Conservation (phyloP, 2,888 invertebrate genomes). For the Epinotia ramella region DNA sequence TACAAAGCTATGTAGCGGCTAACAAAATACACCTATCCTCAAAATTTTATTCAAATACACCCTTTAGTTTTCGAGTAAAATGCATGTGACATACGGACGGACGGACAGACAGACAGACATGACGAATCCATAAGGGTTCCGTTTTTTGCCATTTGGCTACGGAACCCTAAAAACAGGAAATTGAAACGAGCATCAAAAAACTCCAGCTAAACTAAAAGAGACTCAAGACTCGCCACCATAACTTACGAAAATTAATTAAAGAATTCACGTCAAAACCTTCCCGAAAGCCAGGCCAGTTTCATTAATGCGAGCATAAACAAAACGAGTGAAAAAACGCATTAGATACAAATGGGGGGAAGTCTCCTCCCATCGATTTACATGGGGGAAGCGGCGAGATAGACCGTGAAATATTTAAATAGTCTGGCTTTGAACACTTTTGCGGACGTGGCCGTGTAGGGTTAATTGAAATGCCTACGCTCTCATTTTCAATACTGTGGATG, state of each 20-base stretch:
- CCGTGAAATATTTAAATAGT: constrained; percentile 66
- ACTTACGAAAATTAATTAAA: constrained; percentile 24
- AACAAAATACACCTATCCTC: too few species aligned
- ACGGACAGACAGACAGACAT: too few species aligned
- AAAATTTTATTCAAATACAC: too few species aligned
- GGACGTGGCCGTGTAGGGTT: constrained; percentile 47
- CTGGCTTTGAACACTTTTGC: constrained; percentile 57
- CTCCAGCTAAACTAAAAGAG: neutral
- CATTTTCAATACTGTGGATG: constrained; percentile 12
- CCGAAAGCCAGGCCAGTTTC: constrained; percentile 55
- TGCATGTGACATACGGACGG: too few species aligned
- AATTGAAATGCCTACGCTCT: constrained; percentile 48
- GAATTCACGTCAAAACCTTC: neutral
- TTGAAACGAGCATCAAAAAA: neutral
- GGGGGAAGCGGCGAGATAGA: constrained; percentile 54
- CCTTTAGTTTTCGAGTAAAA: too few species aligned
- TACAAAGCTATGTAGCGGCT: too few species aligned
- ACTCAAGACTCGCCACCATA: neutral
- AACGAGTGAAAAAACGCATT: constrained; percentile 57
- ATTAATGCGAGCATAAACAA: constrained; percentile 69
- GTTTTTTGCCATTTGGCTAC: too few species aligned
- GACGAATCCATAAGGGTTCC: too few species aligned
- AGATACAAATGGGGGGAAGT: constrained; percentile 58
- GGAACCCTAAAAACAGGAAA: too few species aligned
- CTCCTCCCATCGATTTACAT: constrained; percentile 68